Conservation (phyloP, 92 coral and sea anemone genomes). For the Umimayanthus chanpuru region DNA sequence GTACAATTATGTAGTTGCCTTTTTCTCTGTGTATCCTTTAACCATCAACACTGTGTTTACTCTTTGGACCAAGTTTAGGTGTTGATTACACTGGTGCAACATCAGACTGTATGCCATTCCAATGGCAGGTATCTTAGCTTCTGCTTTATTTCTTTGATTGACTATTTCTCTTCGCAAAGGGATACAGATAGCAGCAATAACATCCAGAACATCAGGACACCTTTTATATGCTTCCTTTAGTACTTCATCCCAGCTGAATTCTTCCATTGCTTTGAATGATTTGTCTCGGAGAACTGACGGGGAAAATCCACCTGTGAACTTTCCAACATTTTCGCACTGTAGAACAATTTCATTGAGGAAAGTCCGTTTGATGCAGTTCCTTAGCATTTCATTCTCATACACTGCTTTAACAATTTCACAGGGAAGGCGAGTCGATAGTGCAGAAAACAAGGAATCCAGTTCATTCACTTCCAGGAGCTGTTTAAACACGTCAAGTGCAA, state of each 20-base stretch:
- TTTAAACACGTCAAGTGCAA: neutral
- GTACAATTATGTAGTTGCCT: slow-evolving; percentile 19
- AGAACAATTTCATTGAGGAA: slow-evolving; percentile 9
- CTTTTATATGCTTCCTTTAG: slow-evolving; percentile 19
- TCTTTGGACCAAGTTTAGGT: slow-evolving; percentile 37
- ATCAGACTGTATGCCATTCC: slow-evolving; percentile 31
- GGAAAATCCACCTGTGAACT: neutral
- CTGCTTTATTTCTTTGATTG: slow-evolving; percentile 20
- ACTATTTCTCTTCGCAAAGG: slow-evolving; percentile 9
- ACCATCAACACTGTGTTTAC: slow-evolving; percentile 21
- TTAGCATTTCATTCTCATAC: neutral
- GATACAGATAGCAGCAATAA: slow-evolving; percentile 12
- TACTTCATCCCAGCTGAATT: slow-evolving; percentile 36
- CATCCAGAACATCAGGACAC: slow-evolving; percentile 32
- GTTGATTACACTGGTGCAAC: slow-evolving; percentile 44
- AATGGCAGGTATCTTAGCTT: slow-evolving; percentile 39
- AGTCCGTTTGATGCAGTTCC: slow-evolving; percentile 17
- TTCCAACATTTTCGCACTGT: slow-evolving; percentile 25
- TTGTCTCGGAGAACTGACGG: slow-evolving; percentile 37
- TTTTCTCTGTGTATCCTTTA: slow-evolving; percentile 41
- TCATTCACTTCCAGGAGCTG: neutral
- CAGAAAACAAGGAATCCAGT: neutral
- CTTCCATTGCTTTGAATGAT: slow-evolving; percentile 20
- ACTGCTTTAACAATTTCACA: neutral
- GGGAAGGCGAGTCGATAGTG: neutral